Evolutionary conservation across 2,113 vertebrate genomes (phyloP), one percentile per base, ranked within the genome.

Genomic region (Etia nguti): DNA sequence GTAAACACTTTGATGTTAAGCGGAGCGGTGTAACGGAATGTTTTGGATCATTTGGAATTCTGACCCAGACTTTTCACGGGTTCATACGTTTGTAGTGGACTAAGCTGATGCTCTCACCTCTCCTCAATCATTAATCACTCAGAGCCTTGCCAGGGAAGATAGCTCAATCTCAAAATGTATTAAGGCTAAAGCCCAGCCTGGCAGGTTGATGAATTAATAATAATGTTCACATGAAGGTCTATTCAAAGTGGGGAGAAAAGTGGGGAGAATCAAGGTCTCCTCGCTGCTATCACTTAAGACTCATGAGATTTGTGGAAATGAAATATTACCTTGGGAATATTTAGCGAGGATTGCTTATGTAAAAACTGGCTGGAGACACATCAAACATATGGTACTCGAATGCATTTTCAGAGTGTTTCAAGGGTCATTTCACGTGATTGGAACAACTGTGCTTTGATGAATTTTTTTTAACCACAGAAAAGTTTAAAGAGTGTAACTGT

Each of bases 121-220:
- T 82, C n/a, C 55, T 92, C 87, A 87, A 91, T 93, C 93, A 93
- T 95, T 94, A 90, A 94, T 95, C 90, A 89, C 79, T 87, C 82
- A 12, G 9, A 86, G 70, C 79, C 86, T 82, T 75, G 55, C 77
- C 73, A 26, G 88, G 4, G 77, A 88, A 86, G 87, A 92, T 85
- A 87, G 90, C 83, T 94, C 91, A 94, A 92, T 95, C 90, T 93
- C 62, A 13, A 89, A 92, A 92, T 86, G 68, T 92, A 92, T 94
- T 93, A 88, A 86, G 92, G 92, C 88, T 92, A 83, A 93, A 94
- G 88, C 79, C 73, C 77, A 52, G 89, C 52, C 92, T 90, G 88
- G 83, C 90, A 85, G 92, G 3, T 70, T 83, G 82, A 92, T 95
- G 92, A 95, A 96, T 94, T 93, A 94, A 92, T 94, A 82, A 96